Conservation (phyloP, 2,888 invertebrate species). For the Campoletis raptor region DNA sequence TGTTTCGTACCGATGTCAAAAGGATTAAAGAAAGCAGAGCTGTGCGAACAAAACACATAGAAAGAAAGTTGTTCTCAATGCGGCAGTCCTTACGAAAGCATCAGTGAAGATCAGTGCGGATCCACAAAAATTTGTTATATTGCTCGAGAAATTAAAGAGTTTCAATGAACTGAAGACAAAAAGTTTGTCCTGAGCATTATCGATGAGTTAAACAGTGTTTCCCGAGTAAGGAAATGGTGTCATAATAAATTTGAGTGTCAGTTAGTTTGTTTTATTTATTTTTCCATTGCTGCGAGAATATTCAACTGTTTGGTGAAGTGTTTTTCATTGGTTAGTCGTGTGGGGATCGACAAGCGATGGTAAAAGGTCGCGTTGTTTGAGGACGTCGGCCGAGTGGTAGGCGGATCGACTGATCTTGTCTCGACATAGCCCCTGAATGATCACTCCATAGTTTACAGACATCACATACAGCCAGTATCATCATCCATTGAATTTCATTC, state of each 20-base stretch:
- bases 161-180: slow-evolving; percentile 42
- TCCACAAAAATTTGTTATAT: slow-evolving; percentile 14
- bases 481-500: slow-evolving; percentile 36
- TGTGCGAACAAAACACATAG: not conserved
- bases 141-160: not conserved
- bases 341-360: slow-evolving; percentile 33
- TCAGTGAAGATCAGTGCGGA: slow-evolving; percentile 10
- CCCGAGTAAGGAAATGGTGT: slow-evolving; percentile 25
- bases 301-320: slow-evolving; percentile 17
- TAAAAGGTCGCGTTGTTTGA: slow-evolving; percentile 45
- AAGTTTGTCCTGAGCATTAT: not conserved
- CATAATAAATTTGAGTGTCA: slow-evolving; percentile 16
- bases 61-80: not conserved
- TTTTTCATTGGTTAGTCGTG: slow-evolving; percentile 11
- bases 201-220: slow-evolving; percentile 17
- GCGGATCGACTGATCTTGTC: slow-evolving; percentile 34
- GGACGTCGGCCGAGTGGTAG: slow-evolving; percentile 19
- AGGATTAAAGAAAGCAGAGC: slow-evolving; percentile 3
- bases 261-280: slow-evolving; percentile 15
- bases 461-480: not conserved
- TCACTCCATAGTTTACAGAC: slow-evolving; percentile 38
- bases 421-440: slow-evolving; percentile 39
- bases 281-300: not conserved
- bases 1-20: slow-evolving; percentile 1
- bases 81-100: slow-evolving; percentile 12